A percentile compares a stretch with the other conserved stretches of the same genome.
phyloP scores from a whole-genome alignment of 2,113 vertebrate species.

The Xenotilapia flavipinnis region DNA sequence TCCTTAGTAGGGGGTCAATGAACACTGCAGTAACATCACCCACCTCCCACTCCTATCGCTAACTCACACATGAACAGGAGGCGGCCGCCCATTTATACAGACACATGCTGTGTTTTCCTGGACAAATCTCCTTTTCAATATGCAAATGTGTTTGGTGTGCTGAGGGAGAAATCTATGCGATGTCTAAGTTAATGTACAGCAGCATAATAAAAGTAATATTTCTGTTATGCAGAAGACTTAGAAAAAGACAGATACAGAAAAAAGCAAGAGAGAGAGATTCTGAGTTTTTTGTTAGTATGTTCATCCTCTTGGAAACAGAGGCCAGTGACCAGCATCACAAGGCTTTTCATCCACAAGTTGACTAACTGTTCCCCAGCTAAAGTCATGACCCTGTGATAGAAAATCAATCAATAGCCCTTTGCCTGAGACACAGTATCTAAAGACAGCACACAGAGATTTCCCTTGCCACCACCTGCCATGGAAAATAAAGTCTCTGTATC shows the following conservation, averaged over 20 bases:
- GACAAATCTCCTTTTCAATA: slow-evolving; percentile 52
- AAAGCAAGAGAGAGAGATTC: neutral
- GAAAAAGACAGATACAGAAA: neutral
- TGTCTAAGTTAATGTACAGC: neutral
- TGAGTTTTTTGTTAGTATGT: neutral
- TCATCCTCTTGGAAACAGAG: neutral
- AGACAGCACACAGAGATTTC: slow-evolving; percentile 14
- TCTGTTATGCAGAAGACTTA: neutral
- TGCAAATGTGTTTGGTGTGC: slow-evolving; percentile 31
- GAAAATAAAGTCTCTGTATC: neutral
- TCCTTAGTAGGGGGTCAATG: slow-evolving; percentile 56
- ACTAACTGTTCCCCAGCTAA: slow-evolving; percentile 9
- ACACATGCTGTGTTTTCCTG: slow-evolving; percentile 43
- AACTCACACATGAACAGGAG: slow-evolving; percentile 24
- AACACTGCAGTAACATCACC: slow-evolving; percentile 50
- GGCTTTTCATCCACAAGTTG: slow-evolving; percentile 32
- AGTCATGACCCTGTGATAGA: slow-evolving; percentile 37
- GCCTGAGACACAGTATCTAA: slow-evolving; percentile 14
- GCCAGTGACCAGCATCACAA: neutral
- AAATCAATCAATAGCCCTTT: slow-evolving; percentile 53
- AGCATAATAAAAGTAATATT: neutral
- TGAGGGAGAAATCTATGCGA: neutral
- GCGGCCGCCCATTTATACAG: slow-evolving; percentile 25
- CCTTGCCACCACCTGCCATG: neutral
- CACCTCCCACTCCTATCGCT: slow-evolving; percentile 22